Evolutionary conservation across 2,113 vertebrate genomes (phyloP).

Genomic region (Lophius piscatorius): DNA sequence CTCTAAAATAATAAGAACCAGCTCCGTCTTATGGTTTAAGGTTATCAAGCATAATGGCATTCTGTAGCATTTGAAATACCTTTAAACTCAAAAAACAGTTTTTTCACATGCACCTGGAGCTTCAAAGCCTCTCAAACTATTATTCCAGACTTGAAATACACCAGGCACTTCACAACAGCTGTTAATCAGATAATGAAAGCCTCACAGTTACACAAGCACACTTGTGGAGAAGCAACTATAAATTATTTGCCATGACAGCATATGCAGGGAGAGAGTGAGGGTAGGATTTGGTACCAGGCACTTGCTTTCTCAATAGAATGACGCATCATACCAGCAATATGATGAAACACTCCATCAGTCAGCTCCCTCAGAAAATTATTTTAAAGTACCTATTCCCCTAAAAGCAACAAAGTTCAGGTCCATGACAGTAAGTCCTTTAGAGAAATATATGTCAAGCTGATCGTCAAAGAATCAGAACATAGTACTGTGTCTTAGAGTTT

Average conservation of each 20-base stretch:
- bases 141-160: constrained; percentile 71
- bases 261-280: constrained; percentile 58
- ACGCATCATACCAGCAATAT: constrained; percentile 56
- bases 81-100: constrained; percentile 45
- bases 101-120: constrained; percentile 67
- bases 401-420: constrained; percentile 38
- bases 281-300: constrained; percentile 77
- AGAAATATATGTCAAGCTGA: constrained; percentile 42
- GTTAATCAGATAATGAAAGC: constrained; percentile 79
- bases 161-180: constrained; percentile 74
- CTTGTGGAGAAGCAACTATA: constrained; percentile 66
- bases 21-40: constrained; percentile 6
- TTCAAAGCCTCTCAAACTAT: constrained; percentile 64
- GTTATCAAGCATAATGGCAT: constrained; percentile 36
- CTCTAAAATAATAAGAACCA: constrained; percentile 40
- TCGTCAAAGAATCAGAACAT: constrained; percentile 47
- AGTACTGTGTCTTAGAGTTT: constrained; percentile 5
- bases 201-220: constrained; percentile 71
- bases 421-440: constrained; percentile 34
- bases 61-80: constrained; percentile 44
- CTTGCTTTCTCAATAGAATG: constrained; percentile 67
- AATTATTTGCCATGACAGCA: constrained; percentile 72
- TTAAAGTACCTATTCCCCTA: constrained; percentile 31
- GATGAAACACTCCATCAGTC: constrained; percentile 58
- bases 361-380: constrained; percentile 48